Base-by-base conservation (phyloP, 2,113 vertebrate species). In the Cryptomyrus ogoouensis region DNA sequence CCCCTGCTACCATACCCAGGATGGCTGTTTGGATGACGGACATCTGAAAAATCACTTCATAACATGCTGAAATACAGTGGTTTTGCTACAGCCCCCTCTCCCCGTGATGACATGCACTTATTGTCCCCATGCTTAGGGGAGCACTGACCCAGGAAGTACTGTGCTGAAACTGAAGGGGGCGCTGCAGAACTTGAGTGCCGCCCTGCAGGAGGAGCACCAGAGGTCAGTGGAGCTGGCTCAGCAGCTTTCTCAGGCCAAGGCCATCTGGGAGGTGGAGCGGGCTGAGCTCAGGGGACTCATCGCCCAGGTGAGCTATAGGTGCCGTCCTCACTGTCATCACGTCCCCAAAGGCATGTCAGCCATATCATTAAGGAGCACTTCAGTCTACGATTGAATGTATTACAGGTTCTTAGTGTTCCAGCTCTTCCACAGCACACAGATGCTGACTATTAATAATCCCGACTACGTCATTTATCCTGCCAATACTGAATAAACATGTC, bases 221-320 rank as follows among this genome's bases (percentile, higher is more conserved):
- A 93, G 95, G 0, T 94, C 96, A 89, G 94, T 95, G 0, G 95
- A 96, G 90, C 94, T 97, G 89, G 95, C 96, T 93, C 96, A 96
- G 87, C 96, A 97, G 90, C 97, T 97, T 89, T 96, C 96, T 90
- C 96, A 96, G 62, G 96, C 96, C 93, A 97, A 96, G 91, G 95
- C 95, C 24, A 89, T 94, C 53, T 97, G 97, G 97, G 97, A 97
- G 91, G 96, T 96, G 21, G 97, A 97, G 92, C 95, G 95, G 0
- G 93, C 95, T 0, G 97, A 97, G 91, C 95, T 97, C 90, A 96
- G 95, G 92, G 94, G 95, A 92, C 95, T 96, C 27, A 83, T 95
- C 0, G 7, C 95, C 31, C 96, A 96, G 95, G 97, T 97, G 92
- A 93, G 85, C 50, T n/a, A 21, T 42, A n/a, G 21, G 3, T 47